These are phyloP conservation scores for Pluvialis apricaria DNA, from an alignment of 2,113 vertebrate genomes.

Conservation along the genomic window DNA sequence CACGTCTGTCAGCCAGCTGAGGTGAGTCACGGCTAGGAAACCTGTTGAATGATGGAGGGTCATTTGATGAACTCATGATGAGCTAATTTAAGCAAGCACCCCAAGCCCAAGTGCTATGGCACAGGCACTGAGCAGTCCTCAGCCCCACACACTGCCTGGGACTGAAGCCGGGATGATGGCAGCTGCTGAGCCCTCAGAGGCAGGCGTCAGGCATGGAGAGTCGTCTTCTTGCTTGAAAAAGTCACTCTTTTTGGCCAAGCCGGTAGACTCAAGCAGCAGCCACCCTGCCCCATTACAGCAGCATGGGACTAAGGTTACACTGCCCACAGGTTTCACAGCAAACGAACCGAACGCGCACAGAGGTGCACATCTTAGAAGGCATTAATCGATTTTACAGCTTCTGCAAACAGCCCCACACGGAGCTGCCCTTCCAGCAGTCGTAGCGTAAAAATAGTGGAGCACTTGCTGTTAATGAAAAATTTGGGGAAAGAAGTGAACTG, in stretches of 20 bases:
- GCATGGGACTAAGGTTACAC: rapidly evolving
- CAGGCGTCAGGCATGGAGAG: background rate
- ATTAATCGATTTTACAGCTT: background rate
- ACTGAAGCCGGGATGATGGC: rapidly evolving
- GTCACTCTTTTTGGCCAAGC: background rate
- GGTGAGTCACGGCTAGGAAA: background rate
- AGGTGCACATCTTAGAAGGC: background rate
- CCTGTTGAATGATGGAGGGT: background rate
- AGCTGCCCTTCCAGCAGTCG: background rate
- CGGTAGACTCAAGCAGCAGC: rapidly evolving
- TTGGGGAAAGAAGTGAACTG: background rate
- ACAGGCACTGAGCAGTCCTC: background rate
- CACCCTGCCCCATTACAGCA: background rate
- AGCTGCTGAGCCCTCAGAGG: rapidly evolving
- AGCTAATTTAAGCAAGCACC: background rate
- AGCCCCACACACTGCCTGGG: rapidly evolving
- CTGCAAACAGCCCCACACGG: background rate
- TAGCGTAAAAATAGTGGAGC: background rate
- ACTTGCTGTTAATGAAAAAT: background rate
- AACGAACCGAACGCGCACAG: rapidly evolving
- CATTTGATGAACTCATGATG: background rate
- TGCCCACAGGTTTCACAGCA: background rate
- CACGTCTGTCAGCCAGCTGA: rapidly evolving
- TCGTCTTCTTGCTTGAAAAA: background rate
- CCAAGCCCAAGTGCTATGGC: background rate